Base-by-base conservation (phyloP, 2,888 invertebrate genomes). In the Microctonus brassicae region DNA sequence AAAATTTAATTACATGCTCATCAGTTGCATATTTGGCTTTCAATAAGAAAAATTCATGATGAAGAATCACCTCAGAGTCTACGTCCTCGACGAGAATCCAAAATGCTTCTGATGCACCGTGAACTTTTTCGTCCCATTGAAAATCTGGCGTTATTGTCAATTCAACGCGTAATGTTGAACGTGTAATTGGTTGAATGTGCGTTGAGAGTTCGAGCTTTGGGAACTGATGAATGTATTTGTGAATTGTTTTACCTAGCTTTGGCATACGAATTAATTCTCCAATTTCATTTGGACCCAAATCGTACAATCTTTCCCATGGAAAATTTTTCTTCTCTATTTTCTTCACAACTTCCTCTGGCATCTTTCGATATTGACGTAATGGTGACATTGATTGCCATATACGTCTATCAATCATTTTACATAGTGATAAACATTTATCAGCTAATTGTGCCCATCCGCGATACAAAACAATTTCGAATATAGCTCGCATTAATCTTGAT, bases 331-430 rank as follows among this genome's bases (percentile, higher is more conserved):
- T 99, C 86, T 99, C 99, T 29, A 99, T 93, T 86, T 99, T 98
- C 84, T 97, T 96, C 9, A 99, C 94, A 20, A 97, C 94, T 89
- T 98, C 98, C 83, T 97, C 97, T 0, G 97, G 99, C 92, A 98
- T 97, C 87, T 98, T 99, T 77, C 95, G 92, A 85, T 99, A 99
- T 87, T 99, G 99, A 13, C 99, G 89, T 13, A 99, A 89, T 1
- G 99, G 99, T 1, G 97, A 98, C 98, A 99, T 98, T 0, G 98
- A 98, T 87, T 99, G 98, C 99, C 99, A 99, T 98, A 99, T 98
- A 36, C 99, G 91, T 0, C 97, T 92, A 86, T 99, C 98, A 73
- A 99, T 97, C 99, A 99, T 99, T 88, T 99, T 99, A 88, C 98
- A 98, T 6, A 99, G 90, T 0, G 97, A 94, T 20, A 99, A 88